These are phyloP conservation scores for Mobula birostris DNA, from an alignment of 2,113 vertebrate genomes.

Conservation along the genomic window DNA sequence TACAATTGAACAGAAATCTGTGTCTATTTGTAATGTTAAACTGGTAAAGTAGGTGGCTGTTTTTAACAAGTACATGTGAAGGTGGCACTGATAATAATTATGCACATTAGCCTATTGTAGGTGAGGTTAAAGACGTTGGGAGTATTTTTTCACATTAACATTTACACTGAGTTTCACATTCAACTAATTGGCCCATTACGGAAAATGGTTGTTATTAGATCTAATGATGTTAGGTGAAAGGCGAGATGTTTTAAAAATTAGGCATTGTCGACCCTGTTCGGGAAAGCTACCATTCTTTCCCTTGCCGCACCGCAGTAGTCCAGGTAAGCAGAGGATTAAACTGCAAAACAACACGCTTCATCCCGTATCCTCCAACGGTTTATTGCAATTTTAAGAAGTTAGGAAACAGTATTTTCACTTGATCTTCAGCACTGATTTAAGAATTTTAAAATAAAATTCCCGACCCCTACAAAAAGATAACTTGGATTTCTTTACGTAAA, in stretches of 20 bases:
- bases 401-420: not conserved
- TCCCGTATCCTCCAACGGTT: not conserved
- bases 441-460: not conserved
- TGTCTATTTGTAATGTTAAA: not conserved
- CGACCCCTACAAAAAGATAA: not conserved
- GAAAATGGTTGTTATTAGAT: not conserved
- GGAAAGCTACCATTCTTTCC: not conserved
- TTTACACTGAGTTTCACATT: not conserved
- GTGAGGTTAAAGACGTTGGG: not conserved
- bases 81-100: not conserved
- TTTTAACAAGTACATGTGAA: conserved; percentile 21
- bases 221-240: conserved; percentile 18
- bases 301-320: not conserved
- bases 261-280: not conserved
- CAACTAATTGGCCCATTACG: conserved; percentile 11
- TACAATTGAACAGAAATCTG: not conserved
- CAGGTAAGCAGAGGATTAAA: not conserved
- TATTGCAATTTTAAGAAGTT: not conserved
- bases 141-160: not conserved
- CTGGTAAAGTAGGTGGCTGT: not conserved
- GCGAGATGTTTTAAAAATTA: not conserved
- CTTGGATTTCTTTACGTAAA: not conserved
- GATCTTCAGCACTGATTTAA: not conserved
- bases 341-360: not conserved
- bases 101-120: not conserved